phyloP scores from a whole-genome alignment of 2,113 vertebrate species.

The Centropristis striata region DNA sequence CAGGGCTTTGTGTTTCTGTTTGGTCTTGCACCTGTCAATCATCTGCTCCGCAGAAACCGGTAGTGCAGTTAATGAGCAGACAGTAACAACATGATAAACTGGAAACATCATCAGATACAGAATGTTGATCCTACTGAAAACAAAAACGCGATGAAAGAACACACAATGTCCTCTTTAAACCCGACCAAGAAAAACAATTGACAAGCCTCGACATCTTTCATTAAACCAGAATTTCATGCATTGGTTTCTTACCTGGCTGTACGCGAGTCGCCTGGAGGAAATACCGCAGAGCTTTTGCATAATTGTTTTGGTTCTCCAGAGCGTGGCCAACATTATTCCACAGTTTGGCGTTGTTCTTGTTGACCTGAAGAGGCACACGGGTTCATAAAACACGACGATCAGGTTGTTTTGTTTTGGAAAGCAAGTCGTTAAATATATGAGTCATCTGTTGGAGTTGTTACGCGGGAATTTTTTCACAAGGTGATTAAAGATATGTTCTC shows the following conservation, averaged over 20 bases:
- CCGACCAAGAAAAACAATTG: too few relatives aligned
- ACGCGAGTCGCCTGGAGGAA: slow-evolving; percentile 97
- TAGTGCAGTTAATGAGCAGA: too few relatives aligned
- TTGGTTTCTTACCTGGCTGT: slow-evolving; percentile 91
- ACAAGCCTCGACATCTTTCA: background rate
- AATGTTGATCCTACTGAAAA: background rate
- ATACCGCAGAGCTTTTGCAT: slow-evolving; percentile 91
- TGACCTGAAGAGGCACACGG: slow-evolving; percentile 87
- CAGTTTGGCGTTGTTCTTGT: slow-evolving; percentile 98
- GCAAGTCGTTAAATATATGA: background rate
- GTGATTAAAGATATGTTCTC: background rate
- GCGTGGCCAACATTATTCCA: slow-evolving; percentile 99
- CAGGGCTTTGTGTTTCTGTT: too few relatives aligned
- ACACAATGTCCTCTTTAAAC: background rate
- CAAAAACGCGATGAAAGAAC: background rate
- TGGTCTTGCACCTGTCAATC: too few relatives aligned
- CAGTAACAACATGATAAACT: too few relatives aligned
- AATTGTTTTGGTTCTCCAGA: slow-evolving; percentile 96
- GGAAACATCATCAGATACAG: background rate
- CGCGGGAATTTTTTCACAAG: background rate
- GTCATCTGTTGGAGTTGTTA: background rate
- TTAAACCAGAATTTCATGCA: background rate
- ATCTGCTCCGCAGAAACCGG: background rate
- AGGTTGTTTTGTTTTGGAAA: background rate
- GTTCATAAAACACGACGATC: background rate